Evolutionary conservation across 1,140 invertebrate species (phyloP), one percentile per base, ranked within the genome.

Genomic region (Carcinoscorpius rotundicauda): DNA sequence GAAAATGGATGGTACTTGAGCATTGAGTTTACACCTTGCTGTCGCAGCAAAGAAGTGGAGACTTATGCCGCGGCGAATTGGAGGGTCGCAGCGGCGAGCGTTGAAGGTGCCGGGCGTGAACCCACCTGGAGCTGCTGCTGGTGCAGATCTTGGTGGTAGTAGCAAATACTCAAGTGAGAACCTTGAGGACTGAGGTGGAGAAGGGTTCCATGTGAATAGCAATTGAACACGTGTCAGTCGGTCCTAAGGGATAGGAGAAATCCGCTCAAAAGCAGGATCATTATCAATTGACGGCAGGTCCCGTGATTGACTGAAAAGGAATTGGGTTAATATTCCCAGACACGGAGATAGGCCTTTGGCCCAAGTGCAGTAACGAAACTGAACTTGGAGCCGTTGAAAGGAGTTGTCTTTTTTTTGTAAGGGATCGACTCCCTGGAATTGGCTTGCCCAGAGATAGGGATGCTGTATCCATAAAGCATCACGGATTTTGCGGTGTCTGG

Each of bases 191-290:
- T n/a, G n/a, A n/a, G n/a, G n/a, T n/a, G n/a, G n/a, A n/a, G n/a
- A n/a, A n/a, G n/a, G n/a, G n/a, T n/a, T 90, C 86, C 87, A 84
- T 86, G 86, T 87, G 83, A 89, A 89, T 87, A 87, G 87, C 85
- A 80, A 82, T 91, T 89, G 87, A 81, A 86, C 84, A 86, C 84
- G 86, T n/a, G 86, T 85, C 81, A 89, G 87, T 89, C 86, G 86
- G 85, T 86, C 76, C 80, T 80, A 81, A 81, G 78, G 66, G 71
- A 75, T 72, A 71, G 75, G 78, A 67, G 72, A 81, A 77, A 63
- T 71, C 76, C 74, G 73, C 76, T 75, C 69, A 64, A 68, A 73
- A 71, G 63, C 56, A 68, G 70, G 74, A 76, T 52, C 4, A 52
- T 62, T n/a, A n/a, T n/a, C n/a, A n/a, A 29, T 6, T 4, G 29